These are phyloP conservation scores for Sebastes hopkinsi DNA, from an alignment of 2,797 vertebrate species.

Conservation along the genomic window DNA sequence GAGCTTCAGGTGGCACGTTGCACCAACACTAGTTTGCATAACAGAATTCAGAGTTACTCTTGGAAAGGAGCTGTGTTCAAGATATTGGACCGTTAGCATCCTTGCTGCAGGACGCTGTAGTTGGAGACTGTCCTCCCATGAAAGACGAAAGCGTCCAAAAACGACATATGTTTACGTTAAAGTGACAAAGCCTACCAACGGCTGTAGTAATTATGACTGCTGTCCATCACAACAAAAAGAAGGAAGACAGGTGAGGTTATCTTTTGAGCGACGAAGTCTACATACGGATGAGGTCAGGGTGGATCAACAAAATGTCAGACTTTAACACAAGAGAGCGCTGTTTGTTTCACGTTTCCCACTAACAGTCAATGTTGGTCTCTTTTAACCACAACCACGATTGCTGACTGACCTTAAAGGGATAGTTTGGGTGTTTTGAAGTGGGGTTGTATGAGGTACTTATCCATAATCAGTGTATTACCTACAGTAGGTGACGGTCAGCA, in stretches of 20 bases:
- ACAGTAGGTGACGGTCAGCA: no score
- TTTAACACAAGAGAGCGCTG: neutral
- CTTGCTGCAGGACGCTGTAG: neutral
- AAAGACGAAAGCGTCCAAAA: neutral
- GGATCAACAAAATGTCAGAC: neutral
- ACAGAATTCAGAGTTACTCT: neutral
- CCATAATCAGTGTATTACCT: no score
- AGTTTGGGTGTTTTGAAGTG: no score
- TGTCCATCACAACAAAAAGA: neutral
- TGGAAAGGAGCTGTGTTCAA: neutral
- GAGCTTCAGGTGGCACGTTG: conserved; percentile 3
- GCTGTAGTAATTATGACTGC: neutral
- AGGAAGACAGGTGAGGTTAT: neutral
- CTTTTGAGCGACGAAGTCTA: neutral
- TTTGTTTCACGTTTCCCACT: neutral
- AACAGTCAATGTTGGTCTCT: neutral
- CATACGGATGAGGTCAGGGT: neutral
- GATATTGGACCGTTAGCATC: neutral
- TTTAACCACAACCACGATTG: neutral
- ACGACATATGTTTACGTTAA: neutral
- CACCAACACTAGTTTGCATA: neutral
- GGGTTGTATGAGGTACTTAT: no score
- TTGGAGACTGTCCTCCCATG: neutral
- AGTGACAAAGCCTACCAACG: neutral
- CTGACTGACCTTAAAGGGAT: neutral